Percentiles rank a stretch among this genome's conserved stretches.
Conservation (phyloP, 2,888 invertebrate genomes). For the Lottia gigantea region DNA sequence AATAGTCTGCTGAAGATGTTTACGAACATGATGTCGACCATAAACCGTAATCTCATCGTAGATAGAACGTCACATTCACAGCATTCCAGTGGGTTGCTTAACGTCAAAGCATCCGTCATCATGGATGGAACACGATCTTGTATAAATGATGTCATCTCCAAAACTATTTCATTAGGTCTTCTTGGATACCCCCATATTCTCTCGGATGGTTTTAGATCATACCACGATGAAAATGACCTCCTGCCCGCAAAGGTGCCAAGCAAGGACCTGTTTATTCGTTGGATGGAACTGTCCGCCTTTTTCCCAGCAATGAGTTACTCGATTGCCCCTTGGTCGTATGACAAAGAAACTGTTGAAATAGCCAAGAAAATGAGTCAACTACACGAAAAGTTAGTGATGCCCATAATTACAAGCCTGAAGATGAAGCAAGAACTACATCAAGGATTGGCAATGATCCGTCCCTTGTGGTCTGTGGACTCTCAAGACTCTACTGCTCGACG, state of each 20-base stretch:
- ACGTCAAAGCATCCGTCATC: constrained; percentile 84
- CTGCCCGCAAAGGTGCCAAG: not conserved
- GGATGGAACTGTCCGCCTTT: constrained; percentile 88
- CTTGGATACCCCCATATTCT: constrained; percentile 90
- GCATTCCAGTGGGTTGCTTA: constrained; percentile 80
- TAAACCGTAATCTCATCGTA: constrained; percentile 35
- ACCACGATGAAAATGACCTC: constrained; percentile 14
- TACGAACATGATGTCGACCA: constrained; percentile 37
- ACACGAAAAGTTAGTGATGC: constrained; percentile 17
- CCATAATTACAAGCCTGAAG: constrained; percentile 70
- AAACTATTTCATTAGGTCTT: constrained; percentile 74
- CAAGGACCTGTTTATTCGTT: constrained; percentile 75
- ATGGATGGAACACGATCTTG: constrained; percentile 83
- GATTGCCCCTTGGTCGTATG: constrained; percentile 87
- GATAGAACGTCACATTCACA: constrained; percentile 74
- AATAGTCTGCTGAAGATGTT: constrained; percentile 38
- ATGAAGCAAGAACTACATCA: constrained; percentile 74
- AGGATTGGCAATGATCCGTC: constrained; percentile 72
- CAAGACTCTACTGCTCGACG: constrained; percentile 38
- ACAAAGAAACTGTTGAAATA: constrained; percentile 70
- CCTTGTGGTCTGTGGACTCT: constrained; percentile 55
- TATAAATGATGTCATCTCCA: constrained; percentile 81
- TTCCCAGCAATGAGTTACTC: constrained; percentile 91
- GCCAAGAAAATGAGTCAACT: constrained; percentile 28
- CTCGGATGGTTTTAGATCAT: constrained; percentile 85